Evolutionary conservation across 2,888 invertebrate genomes (phyloP).

Genomic region (Pecten maximus): DNA sequence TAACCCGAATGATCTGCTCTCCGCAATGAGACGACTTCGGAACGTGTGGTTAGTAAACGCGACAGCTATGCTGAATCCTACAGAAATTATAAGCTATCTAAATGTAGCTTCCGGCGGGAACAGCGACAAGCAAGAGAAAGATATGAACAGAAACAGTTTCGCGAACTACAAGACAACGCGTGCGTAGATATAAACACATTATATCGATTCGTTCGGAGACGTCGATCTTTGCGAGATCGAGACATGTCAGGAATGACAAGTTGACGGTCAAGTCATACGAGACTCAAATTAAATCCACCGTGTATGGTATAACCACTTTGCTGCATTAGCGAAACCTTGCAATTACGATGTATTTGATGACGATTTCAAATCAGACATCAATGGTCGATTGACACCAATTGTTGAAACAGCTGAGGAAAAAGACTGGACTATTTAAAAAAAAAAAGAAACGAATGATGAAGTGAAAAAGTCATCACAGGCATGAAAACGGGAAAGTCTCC

Average conservation of each 20-base stretch:
- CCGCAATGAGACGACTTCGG: neutral
- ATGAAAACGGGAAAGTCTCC: constrained; percentile 40
- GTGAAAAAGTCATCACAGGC: neutral
- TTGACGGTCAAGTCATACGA: neutral
- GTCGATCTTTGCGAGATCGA: neutral
- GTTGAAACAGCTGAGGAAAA: neutral
- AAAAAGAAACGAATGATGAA: neutral
- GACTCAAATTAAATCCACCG: neutral
- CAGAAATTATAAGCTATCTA: neutral
- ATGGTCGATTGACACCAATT: neutral
- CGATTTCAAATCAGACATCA: neutral
- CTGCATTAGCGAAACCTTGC: neutral
- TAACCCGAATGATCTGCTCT: neutral
- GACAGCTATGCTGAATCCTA: neutral
- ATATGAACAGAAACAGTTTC: neutral
- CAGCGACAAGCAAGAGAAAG: neutral
- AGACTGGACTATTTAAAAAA: neutral
- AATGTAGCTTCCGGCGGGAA: neutral
- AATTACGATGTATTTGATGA: neutral
- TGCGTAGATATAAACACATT: neutral
- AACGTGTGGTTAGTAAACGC: neutral
- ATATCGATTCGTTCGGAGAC: neutral
- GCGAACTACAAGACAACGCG: neutral
- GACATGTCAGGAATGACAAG: neutral
- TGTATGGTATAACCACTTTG: neutral